phyloP scores from a whole-genome alignment of 2,888 invertebrate species.

The Megamerina dolium region DNA sequence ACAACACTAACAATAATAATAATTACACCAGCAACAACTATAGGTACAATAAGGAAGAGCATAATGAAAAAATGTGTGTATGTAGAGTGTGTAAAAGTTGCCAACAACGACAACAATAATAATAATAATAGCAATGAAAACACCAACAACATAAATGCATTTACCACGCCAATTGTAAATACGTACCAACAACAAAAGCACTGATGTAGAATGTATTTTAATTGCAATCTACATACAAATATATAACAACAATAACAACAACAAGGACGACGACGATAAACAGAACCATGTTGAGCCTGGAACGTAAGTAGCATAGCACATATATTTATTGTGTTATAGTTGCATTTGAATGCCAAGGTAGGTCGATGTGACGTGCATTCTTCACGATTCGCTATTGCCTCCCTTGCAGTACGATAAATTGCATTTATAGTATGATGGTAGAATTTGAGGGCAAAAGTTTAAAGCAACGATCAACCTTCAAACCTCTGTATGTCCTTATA shows the following conservation, averaged over 20 bases:
- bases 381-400: conserved; percentile 1
- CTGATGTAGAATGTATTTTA: no score
- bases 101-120: conserved; percentile 1
- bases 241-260: not conserved
- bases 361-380: not conserved
- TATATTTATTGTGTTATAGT: not conserved
- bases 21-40: not conserved
- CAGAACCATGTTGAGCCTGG: no score
- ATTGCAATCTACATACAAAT: not conserved
- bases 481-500: no score
- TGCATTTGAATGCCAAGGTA: not conserved
- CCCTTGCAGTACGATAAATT: conserved; percentile 3
- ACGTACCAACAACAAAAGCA: no score
- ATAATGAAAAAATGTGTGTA: no score
- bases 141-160: no score
- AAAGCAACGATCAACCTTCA: no score
- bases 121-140: not conserved
- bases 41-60: no score
- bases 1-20: not conserved
- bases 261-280: not conserved
- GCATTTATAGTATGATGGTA: no score
- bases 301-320: not conserved
- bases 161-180: no score
- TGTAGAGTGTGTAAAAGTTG: no score
- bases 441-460: no score